Base-by-base conservation (phyloP, 2,797 vertebrate species). In the Gorsachius magnificus region DNA sequence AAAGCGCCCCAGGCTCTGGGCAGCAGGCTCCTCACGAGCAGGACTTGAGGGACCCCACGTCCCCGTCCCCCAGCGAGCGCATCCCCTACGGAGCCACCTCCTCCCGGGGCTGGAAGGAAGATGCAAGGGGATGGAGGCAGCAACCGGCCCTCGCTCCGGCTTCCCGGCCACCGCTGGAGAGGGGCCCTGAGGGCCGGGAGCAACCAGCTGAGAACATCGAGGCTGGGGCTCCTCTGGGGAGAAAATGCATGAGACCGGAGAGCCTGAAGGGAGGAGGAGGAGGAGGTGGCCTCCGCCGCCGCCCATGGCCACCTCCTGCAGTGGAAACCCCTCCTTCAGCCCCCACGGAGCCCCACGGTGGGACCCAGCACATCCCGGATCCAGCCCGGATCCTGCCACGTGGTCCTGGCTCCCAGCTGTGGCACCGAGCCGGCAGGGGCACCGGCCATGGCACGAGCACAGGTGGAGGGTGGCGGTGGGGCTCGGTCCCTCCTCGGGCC, bases 101-200 rank as follows among this genome's bases (percentile, higher is more conserved):
- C 33, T 16, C 29, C 24, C 0, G 9, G 19, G 50, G 50, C 50
- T 24, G 61, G 43, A 16, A 20, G 35, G 45, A 28, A 13, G 50
- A 28, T 13, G 10, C 20, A 2, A 5, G 11, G 35, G 61, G 53
- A n/a, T 0, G 16, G 51, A 9, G 41, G 57, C 41, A 41, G 22
- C 16, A 1, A 28, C n/a, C n/a, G 5, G 41, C 48, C 58, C 3
- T 7, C 1, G 4, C n/a, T n/a, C 35, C 36, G 0, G 33, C 33
- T 15, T 21, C 53, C 21, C 15, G 4, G 36, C 46, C 71, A 13
- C 36, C 8, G 6, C 68, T 1, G 19, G 16, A 12, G 33, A 7
- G 46, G 24, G 63, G 33, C 38, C 25, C 45, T 29, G 21, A 4
- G 1, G 57, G 60, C 10, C 1, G 22, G 53, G 33, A 46, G 81